Base-by-base conservation (phyloP, 2,113 vertebrate genomes). In the Empidonax alnorum region DNA sequence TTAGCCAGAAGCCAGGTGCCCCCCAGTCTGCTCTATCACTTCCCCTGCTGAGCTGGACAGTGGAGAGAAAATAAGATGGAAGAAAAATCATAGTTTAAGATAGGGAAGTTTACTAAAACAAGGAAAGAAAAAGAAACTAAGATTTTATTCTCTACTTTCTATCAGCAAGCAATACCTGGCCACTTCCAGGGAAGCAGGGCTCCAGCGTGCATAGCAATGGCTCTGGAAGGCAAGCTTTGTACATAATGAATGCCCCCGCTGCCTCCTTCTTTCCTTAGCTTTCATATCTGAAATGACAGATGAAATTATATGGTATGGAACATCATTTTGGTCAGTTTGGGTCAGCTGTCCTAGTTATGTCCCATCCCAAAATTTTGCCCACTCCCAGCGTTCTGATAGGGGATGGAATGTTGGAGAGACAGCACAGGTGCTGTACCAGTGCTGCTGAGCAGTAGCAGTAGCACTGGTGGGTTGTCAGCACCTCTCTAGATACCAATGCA, bases 351-450 rank as follows among this genome's bases (percentile, higher is more conserved):
- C 24, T 24, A 25, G 12, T n/a, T 63, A 33, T 55, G 33, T 14
- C 18, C 7, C 22, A 2, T 39, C n/a, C 41, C 2, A 84, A 24
- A 11, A 33, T n/a, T 52, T 50, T 74, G 41, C 8, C 2, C 47
- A 37, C 0, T 3, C 3, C 17, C 21, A 44, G 21, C 10, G 21
- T 42, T 18, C 30, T 31, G 56, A 37, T 31, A 7, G 12, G 7
- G 16, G 12, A 13, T 42, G 37, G 12, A 72, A 42, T 62, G 31
- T 3, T 52, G 39, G 15, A 53, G 20, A 52, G 33, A 17, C 58
- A 46, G 16, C 0, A 0, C 33, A 1, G 22, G 2, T 55, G n/a
- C 41, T 56, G n/a, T 65, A n/a, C 22, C n/a, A 41, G 28, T 0
- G 2, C 19, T 56, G 28, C 50, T 39, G n/a, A 74, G n/a, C 69